phyloP scores from a whole-genome alignment of 2,888 invertebrate species.

The Abrostola triplasia region DNA sequence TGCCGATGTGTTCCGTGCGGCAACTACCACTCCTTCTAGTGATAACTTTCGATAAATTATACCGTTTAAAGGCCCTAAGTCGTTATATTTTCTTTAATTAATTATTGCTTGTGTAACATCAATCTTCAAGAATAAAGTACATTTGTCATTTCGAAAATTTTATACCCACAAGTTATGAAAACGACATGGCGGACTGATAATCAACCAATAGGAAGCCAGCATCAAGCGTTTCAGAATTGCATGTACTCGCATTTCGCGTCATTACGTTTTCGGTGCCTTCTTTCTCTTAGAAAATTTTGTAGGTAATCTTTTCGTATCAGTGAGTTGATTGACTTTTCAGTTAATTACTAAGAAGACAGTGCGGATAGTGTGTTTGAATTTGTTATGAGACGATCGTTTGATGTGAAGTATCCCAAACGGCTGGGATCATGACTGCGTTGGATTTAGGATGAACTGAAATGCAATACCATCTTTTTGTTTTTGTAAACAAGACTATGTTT shows the following conservation, averaged over 20 bases:
- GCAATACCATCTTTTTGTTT: slow-evolving; percentile 92
- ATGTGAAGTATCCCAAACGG: slow-evolving; percentile 70
- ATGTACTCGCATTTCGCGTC: slow-evolving; percentile 92
- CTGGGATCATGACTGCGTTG: slow-evolving; percentile 84
- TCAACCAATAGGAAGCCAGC: slow-evolving; percentile 92
- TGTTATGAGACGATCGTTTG: slow-evolving; percentile 71
- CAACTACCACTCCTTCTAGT: slow-evolving; percentile 54
- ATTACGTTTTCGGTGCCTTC: slow-evolving; percentile 90
- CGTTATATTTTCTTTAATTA: slow-evolving; percentile 31
- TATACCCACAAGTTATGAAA: slow-evolving; percentile 78
- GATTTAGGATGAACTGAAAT: slow-evolving; percentile 86
- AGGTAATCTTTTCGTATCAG: slow-evolving; percentile 79
- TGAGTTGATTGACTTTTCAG: slow-evolving; percentile 69
- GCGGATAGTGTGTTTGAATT: slow-evolving; percentile 71
- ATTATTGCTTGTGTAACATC: slow-evolving; percentile 44
- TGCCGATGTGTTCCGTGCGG: slow-evolving; percentile 60
- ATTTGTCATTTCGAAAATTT: slow-evolving; percentile 62
- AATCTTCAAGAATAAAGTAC: slow-evolving; percentile 24
- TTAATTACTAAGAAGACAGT: slow-evolving; percentile 63
- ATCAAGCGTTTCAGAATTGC: slow-evolving; percentile 90
- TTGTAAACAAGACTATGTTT: slow-evolving; percentile 94
- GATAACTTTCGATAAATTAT: slow-evolving; percentile 51
- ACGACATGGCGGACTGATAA: slow-evolving; percentile 91
- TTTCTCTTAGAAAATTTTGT: slow-evolving; percentile 81
- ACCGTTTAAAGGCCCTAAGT: slow-evolving; percentile 24